These are phyloP conservation scores for Lymantria dispar DNA, from an alignment of 2,888 invertebrate species.

Conservation along the genomic window DNA sequence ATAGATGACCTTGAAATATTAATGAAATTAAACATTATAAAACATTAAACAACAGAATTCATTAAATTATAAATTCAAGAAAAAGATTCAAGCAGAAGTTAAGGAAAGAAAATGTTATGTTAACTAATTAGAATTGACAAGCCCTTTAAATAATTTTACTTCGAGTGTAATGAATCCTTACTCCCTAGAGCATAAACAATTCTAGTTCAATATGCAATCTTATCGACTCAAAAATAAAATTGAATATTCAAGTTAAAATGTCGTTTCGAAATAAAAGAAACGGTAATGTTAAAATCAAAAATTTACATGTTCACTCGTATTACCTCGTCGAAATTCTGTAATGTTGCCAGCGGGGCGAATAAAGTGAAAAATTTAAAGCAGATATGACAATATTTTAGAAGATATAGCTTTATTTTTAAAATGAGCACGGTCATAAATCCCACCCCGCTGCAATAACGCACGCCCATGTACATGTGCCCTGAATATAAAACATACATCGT, in stretches of 20 bases:
- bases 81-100: too few species aligned
- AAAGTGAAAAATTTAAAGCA: slow-evolving; percentile 78
- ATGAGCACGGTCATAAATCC: slow-evolving; percentile 72
- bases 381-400: slow-evolving; percentile 79
- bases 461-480: slow-evolving; percentile 56
- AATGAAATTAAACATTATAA: too few species aligned
- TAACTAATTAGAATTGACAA: too few species aligned
- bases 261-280: slow-evolving; percentile 17
- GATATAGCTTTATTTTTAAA: slow-evolving; percentile 80
- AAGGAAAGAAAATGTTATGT: too few species aligned
- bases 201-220: not conserved
- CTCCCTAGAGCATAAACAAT: not conserved
- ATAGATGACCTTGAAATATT: too few species aligned
- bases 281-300: slow-evolving; percentile 48
- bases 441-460: slow-evolving; percentile 69
- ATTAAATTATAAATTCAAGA: too few species aligned
- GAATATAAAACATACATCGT: slow-evolving; percentile 68
- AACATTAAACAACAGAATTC: too few species aligned
- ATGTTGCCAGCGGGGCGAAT: slow-evolving; percentile 69
- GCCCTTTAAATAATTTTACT: too few species aligned
- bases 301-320: slow-evolving; percentile 57
- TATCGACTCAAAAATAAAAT: slow-evolving; percentile 11
- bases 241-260: slow-evolving; percentile 25
- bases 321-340: slow-evolving; percentile 58
- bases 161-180: too few species aligned